Conservation (phyloP, 2,888 invertebrate species). For the Cyclophora albipunctata region DNA sequence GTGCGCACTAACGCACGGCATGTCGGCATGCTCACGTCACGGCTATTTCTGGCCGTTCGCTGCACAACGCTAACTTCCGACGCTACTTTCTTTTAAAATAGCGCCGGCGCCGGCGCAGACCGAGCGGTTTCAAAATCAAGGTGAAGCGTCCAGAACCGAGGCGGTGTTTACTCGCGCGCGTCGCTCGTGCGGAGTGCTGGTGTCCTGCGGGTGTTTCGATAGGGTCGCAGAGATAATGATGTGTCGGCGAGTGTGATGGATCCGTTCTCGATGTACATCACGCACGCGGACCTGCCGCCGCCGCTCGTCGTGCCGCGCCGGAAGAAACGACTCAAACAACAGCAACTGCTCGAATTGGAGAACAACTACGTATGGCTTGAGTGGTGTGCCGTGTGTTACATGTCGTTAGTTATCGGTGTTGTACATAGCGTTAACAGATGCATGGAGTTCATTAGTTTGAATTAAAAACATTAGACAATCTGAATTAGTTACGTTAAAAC, state of each 20-base stretch:
- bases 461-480: no score
- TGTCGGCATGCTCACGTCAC: constrained; percentile 44
- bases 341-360: constrained; percentile 51
- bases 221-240: constrained; percentile 28
- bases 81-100: constrained; percentile 68
- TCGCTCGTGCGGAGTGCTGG: constrained; percentile 24
- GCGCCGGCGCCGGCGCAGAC: constrained; percentile 42
- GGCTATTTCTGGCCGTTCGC: constrained; percentile 52
- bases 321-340: constrained; percentile 63
- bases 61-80: constrained; percentile 64
- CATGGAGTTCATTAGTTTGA: no score
- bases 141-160: constrained; percentile 65
- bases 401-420: constrained; percentile 16
- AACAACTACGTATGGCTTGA: constrained; percentile 30
- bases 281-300: constrained; percentile 56
- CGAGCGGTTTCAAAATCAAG: constrained; percentile 72
- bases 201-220: constrained; percentile 15
- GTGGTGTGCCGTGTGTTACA: constrained; percentile 18
- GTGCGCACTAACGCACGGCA: constrained; percentile 62
- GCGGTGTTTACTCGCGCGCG: constrained; percentile 44
- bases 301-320: constrained; percentile 60
- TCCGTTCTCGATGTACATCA: constrained; percentile 66
- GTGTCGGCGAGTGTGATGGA: constrained; percentile 35
- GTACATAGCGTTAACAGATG: no score
- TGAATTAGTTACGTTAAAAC: no score